Conservation (phyloP, 2,888 invertebrate species). For the Pyrocoelia pectoralis region DNA sequence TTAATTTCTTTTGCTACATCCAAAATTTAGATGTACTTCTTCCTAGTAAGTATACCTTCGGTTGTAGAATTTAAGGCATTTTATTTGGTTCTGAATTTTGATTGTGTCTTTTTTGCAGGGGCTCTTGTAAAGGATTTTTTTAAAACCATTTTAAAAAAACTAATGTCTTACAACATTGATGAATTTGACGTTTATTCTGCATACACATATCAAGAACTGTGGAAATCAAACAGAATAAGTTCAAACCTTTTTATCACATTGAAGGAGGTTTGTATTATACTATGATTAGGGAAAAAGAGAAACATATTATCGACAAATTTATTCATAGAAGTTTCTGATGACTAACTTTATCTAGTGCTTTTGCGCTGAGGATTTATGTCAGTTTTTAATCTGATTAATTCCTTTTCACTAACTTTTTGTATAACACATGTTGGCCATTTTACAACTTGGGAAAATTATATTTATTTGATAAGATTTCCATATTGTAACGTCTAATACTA, state of each 20-base stretch:
- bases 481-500: too few relatives aligned
- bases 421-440: too few relatives aligned
- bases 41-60: conserved; percentile 25
- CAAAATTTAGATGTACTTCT: not conserved
- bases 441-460: too few relatives aligned
- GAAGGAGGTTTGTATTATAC: conserved; percentile 17
- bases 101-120: conserved; percentile 16
- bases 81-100: too few relatives aligned
- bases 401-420: too few relatives aligned
- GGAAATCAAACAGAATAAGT: conserved; percentile 15
- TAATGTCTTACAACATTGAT: conserved; percentile 14
- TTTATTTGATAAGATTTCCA: too few relatives aligned
- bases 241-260: conserved; percentile 12
- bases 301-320: too few relatives aligned
- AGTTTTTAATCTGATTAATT: too few relatives aligned
- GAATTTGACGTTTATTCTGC: conserved; percentile 20
- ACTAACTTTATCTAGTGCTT: too few relatives aligned
- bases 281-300: too few relatives aligned
- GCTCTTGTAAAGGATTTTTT: conserved; percentile 15
- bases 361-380: too few relatives aligned
- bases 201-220: conserved; percentile 22
- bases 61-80: not conserved
- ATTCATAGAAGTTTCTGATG: too few relatives aligned
- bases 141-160: conserved; percentile 14
- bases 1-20: conserved; percentile 15